phyloP scores from a whole-genome alignment of 1,140 invertebrate genomes.

The Charaxes varanes region DNA sequence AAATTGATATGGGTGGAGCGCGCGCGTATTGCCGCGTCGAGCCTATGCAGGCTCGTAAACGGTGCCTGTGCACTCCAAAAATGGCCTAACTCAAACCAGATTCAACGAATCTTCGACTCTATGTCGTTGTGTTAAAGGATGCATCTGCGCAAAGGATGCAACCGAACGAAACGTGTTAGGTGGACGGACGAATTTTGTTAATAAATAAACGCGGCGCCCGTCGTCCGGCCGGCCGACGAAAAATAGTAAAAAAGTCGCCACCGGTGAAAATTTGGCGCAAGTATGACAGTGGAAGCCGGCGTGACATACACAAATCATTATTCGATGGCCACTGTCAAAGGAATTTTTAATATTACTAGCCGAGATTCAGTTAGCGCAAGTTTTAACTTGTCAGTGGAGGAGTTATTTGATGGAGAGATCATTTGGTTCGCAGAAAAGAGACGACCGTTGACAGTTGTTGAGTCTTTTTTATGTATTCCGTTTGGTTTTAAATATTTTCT shows the following conservation, averaged over 20 bases:
- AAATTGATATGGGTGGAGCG: constrained; percentile 72
- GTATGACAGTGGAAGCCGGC: constrained; percentile 58
- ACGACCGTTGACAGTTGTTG: constrained; percentile 27
- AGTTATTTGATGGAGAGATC: constrained; percentile 18
- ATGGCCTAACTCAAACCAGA: constrained; percentile 27
- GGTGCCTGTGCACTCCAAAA: constrained; percentile 35
- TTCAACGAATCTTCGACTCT: constrained; percentile 28
- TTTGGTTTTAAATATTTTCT: constrained; percentile 19
- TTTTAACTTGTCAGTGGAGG: constrained; percentile 41
- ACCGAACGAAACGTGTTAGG: constrained; percentile 43
- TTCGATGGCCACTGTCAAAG: constrained; percentile 64
- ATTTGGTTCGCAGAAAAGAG: constrained; percentile 12
- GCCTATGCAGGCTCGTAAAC: constrained; percentile 68
- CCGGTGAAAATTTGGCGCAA: constrained; percentile 67
- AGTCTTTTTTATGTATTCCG: constrained; percentile 38
- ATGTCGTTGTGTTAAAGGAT: constrained; percentile 23
- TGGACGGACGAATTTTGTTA: constrained; percentile 69
- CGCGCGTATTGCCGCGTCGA: constrained; percentile 57
- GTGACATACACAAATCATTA: constrained; percentile 67
- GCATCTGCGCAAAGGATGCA: constrained; percentile 12
- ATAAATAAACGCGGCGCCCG: constrained; percentile 69
- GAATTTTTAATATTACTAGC: constrained; percentile 69
- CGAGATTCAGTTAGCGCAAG: constrained; percentile 45
- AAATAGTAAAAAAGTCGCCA: constrained; percentile 57
- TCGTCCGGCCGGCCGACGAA: constrained; percentile 44